Evolutionary conservation across 2,797 vertebrate genomes (phyloP).

Genomic region (Cottoperca gobio): DNA sequence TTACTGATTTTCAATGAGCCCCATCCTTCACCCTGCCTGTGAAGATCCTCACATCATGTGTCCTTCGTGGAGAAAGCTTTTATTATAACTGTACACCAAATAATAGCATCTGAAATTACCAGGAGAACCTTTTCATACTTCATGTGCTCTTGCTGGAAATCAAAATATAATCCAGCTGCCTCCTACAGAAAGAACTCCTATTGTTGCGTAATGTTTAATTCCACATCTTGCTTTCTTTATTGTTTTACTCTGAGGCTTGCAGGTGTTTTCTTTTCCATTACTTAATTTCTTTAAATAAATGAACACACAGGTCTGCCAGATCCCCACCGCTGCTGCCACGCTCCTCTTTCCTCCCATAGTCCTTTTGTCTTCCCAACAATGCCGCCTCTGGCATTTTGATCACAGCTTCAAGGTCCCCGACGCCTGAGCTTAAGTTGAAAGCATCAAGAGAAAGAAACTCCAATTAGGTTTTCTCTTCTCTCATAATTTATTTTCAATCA

Average conservation of each 20-base stretch:
- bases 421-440: conserved; percentile 36
- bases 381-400: conserved; percentile 49
- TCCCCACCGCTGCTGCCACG: neutral
- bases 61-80: conserved; percentile 1
- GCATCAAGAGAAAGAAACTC: conserved; percentile 39
- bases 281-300: conserved; percentile 22
- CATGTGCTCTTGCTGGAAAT: conserved; percentile 41
- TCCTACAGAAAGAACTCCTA: neutral
- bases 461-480: conserved; percentile 34
- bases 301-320: conserved; percentile 19
- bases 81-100: conserved; percentile 16
- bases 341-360: neutral
- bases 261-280: conserved; percentile 6
- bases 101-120: conserved; percentile 1
- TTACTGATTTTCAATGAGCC: too few relatives aligned
- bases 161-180: conserved; percentile 2
- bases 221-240: conserved; percentile 3
- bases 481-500: conserved; percentile 58
- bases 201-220: conserved; percentile 29
- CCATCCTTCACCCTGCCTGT: conserved; percentile 15
- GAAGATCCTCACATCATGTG: neutral
- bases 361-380: conserved; percentile 49
- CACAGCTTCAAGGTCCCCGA: conserved; percentile 49
- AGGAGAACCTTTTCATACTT: conserved; percentile 19
- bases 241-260: conserved; percentile 20